Base-by-base conservation (phyloP, 2,113 vertebrate species). In the Progne subis region DNA sequence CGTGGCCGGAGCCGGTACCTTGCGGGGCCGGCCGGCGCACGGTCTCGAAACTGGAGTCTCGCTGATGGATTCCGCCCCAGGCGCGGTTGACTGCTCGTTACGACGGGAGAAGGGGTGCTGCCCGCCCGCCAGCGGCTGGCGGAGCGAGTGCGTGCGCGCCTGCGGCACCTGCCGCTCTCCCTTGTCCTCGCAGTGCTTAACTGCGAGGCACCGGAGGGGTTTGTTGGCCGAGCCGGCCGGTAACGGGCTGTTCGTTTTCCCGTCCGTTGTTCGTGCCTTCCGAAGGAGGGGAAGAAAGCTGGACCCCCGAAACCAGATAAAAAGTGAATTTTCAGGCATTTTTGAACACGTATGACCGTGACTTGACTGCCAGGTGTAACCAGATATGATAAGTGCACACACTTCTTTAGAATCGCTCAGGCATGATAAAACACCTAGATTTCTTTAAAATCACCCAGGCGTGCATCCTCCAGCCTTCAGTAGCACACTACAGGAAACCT, bases 1-100 rank as follows among this genome's bases (percentile, higher is more conserved):
- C 2, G 14, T 2, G 47, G 8, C 3, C 2, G 31, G 0, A 0
- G 15, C 3, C 8, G 12, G 3, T 8, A 4, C 19, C 41, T 17
- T 14, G 34, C 1, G 6, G 11, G 4, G 32, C 8, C 7, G 10
- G 32, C 8, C 4, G 43, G 21, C 8, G 6, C 20, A 18, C 14
- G 4, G 63, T 2, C 19, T 12, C 4, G 4, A 0, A 16, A 4
- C 2, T 6, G 23, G 4, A 5, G 21, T 8, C 1, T 18, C 4
- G 31, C 6, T 9, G 16, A 4, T 6, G n/a, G 46, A 23, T n/a
- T 12, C 11, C 11, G 18, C 6, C 18, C 26, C 26, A 18, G 64
- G 55, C n/a, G 12, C 47, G 3, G 61, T 1, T 43, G 26, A 25
- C 9, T 34, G 44, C 53, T 31, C 31, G 55, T 78, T 70, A 19